A percentile compares a stretch with the other conserved stretches of the same genome.
Evolutionary conservation across 2,113 vertebrate genomes (phyloP).

Genomic region (Erpornis zantholeuca): DNA sequence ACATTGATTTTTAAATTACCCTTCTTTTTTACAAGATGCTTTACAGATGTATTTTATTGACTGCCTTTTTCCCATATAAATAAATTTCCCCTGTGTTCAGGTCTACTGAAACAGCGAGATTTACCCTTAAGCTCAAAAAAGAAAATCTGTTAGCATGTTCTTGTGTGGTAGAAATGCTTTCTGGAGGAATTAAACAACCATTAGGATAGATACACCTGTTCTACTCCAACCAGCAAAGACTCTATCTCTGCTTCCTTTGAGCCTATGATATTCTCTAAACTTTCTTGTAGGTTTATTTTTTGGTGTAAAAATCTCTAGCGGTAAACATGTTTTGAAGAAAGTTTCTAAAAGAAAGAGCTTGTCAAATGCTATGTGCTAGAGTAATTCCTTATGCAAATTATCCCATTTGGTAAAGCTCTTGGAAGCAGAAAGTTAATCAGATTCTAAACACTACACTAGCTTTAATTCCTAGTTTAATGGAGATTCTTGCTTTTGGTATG

Average conservation of each 20-base stretch:
- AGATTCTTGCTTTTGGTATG: not conserved
- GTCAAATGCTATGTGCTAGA: not conserved
- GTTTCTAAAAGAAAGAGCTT: not conserved
- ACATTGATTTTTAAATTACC: constrained; percentile 7
- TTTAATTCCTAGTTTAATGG: not conserved
- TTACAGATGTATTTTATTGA: not conserved
- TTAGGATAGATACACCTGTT: not conserved
- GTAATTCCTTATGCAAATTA: not conserved
- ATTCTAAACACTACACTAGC: not conserved
- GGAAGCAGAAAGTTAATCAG: not conserved
- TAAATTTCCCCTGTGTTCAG: not conserved
- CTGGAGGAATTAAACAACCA: not conserved
- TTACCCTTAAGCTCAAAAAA: not conserved
- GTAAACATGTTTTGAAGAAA: not conserved
- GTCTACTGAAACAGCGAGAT: not conserved
- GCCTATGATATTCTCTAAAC: not conserved
- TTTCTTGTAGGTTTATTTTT: not conserved
- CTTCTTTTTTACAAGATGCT: not conserved
- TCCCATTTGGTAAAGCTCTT: not conserved
- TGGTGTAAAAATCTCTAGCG: not conserved
- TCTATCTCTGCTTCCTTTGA: not conserved
- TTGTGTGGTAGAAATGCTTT: not conserved
- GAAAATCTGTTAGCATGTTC: not conserved
- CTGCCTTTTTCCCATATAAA: not conserved
- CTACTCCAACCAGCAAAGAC: not conserved